phyloP scores from a whole-genome alignment of 2,797 vertebrate genomes.

The Gallinago nigripennis region DNA sequence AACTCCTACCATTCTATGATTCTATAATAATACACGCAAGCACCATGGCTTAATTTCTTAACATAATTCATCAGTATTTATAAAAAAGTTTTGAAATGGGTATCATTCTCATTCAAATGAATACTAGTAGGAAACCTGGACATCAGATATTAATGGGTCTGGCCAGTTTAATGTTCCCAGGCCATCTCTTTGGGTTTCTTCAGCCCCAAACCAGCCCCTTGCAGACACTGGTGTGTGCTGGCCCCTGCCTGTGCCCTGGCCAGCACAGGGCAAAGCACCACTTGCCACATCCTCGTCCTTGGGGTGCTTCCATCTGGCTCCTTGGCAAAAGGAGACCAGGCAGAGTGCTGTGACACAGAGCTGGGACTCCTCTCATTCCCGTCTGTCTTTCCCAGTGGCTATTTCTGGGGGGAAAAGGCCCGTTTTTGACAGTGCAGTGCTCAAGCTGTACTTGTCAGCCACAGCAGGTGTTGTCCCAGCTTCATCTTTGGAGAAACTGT shows the following conservation, averaged over 20 bases:
- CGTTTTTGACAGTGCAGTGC: accelerated
- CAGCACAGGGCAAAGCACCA: not conserved
- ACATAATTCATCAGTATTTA: not conserved
- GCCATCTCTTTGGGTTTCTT: not conserved
- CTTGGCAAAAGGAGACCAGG: not conserved
- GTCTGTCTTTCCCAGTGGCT: not conserved
- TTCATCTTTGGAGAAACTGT: not conserved
- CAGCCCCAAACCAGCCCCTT: not conserved
- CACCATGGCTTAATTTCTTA: not conserved
- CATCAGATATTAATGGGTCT: not conserved
- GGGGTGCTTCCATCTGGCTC: not conserved
- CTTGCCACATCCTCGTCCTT: not conserved
- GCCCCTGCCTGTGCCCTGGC: not conserved
- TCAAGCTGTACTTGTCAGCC: not conserved
- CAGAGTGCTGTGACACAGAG: not conserved
- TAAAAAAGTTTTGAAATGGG: not conserved
- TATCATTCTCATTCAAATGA: not conserved
- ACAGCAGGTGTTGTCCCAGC: not conserved
- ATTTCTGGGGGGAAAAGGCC: not conserved
- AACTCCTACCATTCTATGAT: too few relatives aligned
- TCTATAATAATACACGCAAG: not conserved
- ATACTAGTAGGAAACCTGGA: not conserved
- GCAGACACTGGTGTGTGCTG: not conserved
- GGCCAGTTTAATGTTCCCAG: not conserved
- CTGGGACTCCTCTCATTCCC: not conserved